Evolutionary conservation across 2,113 vertebrate species (phyloP), one percentile per base, ranked within the genome.

Genomic region (Albula glossodonta): DNA sequence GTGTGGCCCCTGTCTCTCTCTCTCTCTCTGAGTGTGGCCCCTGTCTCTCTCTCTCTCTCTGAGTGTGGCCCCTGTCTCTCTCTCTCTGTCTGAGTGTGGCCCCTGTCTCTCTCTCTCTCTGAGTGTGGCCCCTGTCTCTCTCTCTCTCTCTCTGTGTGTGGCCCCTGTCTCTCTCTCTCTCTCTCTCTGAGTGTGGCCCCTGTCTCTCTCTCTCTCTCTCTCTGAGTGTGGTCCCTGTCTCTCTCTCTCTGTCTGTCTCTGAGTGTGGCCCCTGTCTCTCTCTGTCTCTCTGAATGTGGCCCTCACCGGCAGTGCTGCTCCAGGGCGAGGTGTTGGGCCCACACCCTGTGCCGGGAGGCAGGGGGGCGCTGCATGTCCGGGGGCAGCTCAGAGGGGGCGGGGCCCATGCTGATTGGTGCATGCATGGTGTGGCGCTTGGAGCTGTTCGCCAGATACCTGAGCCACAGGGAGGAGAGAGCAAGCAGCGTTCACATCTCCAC

Each of bases 391-490:
- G 96, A 95, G 93, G 96, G 96, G 94, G 97, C 94, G 94, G 95
- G 97, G 95, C 97, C 98, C 96, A 94, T 97, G 92, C 31, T 41
- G 31, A 41, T 41, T 41, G 93, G 93, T 90, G 96, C 96, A 90
- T 96, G 95, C 96, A 98, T 97, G 94, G 98, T 99, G 96, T 99
- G 98, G 91, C 98, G 97, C 96, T 99, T 99, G 96, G 97, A 97
- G 96, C 98, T 97, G 97, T 99, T 99, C 96, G 98, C 98, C 97
- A 99, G 97, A 97, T 99, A 99, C 97, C 98, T 99, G 96, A 89
- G 94, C 93, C 93, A 92, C 92, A 92, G 92, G 93, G 91, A 93
- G 93, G 93, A 94, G 91, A 95, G 94, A 95, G 93, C 93, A 96
- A 95, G 94, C 94, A 95, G 93, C 81, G 50, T 77, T 93, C 91